Evolutionary conservation across 1,140 invertebrate genomes (phyloP).

Genomic region (Conus ventricosus): DNA sequence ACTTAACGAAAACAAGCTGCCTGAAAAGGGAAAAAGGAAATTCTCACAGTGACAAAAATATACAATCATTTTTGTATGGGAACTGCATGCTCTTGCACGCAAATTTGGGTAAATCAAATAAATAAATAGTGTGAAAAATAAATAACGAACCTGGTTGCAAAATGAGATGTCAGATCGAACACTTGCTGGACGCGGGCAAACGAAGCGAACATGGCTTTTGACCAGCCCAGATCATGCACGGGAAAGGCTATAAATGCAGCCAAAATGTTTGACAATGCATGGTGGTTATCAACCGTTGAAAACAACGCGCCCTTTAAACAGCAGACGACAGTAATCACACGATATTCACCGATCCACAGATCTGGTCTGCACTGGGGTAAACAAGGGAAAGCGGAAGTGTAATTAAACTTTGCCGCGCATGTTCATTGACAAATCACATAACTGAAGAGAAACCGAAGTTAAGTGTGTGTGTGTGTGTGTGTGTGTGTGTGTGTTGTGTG

Average conservation of each 20-base stretch:
- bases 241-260: not conserved
- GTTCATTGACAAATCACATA: constrained; percentile 11
- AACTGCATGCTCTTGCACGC: too few relatives aligned
- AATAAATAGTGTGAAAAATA: constrained; percentile 12
- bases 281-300: not conserved
- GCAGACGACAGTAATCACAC: not conserved
- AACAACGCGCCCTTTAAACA: not conserved
- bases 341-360: not conserved
- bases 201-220: constrained; percentile 47
- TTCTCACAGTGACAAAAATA: too few relatives aligned
- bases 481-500: constrained; percentile 12
- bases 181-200: constrained; percentile 44
- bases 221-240: not conserved
- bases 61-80: too few relatives aligned
- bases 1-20: too few relatives aligned
- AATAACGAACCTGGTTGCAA: constrained; percentile 30
- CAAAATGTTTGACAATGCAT: not conserved
- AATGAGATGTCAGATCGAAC: constrained; percentile 40
- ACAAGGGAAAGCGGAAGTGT: constrained; percentile 36
- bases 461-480: not conserved
- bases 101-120: too few relatives aligned
- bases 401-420: constrained; percentile 37
- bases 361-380: not conserved
- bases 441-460: not conserved
- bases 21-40: too few relatives aligned